Evolutionary conservation across 2,113 vertebrate species (phyloP), one percentile per base, ranked within the genome.

Genomic region (Antechinus flavipes): DNA sequence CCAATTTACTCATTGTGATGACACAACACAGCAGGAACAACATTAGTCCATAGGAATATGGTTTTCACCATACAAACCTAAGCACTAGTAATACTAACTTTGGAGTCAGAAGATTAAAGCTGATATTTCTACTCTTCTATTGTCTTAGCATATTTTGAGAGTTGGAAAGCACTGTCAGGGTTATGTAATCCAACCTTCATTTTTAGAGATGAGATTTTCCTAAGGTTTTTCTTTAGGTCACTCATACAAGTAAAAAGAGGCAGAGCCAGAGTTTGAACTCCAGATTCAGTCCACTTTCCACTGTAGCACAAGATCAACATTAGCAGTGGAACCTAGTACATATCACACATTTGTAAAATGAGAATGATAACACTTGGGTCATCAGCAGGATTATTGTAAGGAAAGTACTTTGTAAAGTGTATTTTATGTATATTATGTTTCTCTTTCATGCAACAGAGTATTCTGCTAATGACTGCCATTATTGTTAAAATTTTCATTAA

Each of bases 301-400:
- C 35, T n/a, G 16, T 7, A n/a, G 7, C 68, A 76, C 6, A n/a
- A 1, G n/a, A 5, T n/a, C 4, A 42, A 22, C 68, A 76, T 76
- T 22, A 76, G 68, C 35, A 76, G 68, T 76, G n/a, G 16, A 8
- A 76, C 16, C 35, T 42, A 42, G n/a, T 6, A 76, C 14, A 22
- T 76, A 42, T 14, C 68, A 42, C 10, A 56, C 54, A 91, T 90
- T 96, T 92, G 52, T 84, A 92, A 52, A n/a, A 47, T 22, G 90
- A 42, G 6, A 6, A n/a, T 42, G 7, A 76, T 76, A 42, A 76
- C 42, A 76, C n/a, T 76, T 42, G n/a, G 35, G 19, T 76, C 22
- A 76, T 76, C 16, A 42, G 8, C 8, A 76, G 68, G 14, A 42
- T 76, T 76, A 1, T 42, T 42, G 16, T 42, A 42, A 76, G 35